Evolutionary conservation across 2,797 vertebrate species (phyloP), one percentile per base, ranked within the genome.

Genomic region (Buceros bicornis): DNA sequence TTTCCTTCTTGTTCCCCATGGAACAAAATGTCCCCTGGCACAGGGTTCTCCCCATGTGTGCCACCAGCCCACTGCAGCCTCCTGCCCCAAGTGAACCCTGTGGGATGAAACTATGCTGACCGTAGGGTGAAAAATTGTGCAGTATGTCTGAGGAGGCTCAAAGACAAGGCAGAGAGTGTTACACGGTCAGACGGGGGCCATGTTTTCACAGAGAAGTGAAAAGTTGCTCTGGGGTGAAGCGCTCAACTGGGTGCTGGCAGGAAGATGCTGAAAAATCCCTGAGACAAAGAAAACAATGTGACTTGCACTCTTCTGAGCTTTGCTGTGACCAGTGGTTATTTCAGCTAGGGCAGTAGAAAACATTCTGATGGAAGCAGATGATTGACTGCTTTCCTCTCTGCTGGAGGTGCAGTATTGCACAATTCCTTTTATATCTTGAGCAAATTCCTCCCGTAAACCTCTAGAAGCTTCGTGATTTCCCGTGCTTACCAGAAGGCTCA

Each of bases 141-240:
- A 76, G 58, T 42, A 67, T 76, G 84, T 28, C 71, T 82, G 76
- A 86, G 79, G 61, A 74, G 54, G 37, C 76, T 83, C 6, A 12
- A 71, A 74, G 45, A 66, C 31, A 85, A 88, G 51, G n/a, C 47
- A 73, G 18, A 73, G 18, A 71, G 16, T 76, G 42, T 72, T 88
- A 50, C 21, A 13, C 1, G 0, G 40, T 54, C 10, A 3, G 18
- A 29, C 3, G 4, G 17, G 18, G 29, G 16, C 10, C 12, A 10
- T 0, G 0, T 6, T 78, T 86, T 48, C 28, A 50, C 5, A 42
- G 13, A 12, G 13, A 42, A 48, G 10, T 33, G 28, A 35, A 56
- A 73, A 62, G 3, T 45, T 79, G 19, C 17, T 73, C 35, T 74
- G 57, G 20, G 14, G 8, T 81, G n/a, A 74, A 91, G 28, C 3